Conservation (phyloP, 2,113 vertebrate genomes). For the Rynchops niger region DNA sequence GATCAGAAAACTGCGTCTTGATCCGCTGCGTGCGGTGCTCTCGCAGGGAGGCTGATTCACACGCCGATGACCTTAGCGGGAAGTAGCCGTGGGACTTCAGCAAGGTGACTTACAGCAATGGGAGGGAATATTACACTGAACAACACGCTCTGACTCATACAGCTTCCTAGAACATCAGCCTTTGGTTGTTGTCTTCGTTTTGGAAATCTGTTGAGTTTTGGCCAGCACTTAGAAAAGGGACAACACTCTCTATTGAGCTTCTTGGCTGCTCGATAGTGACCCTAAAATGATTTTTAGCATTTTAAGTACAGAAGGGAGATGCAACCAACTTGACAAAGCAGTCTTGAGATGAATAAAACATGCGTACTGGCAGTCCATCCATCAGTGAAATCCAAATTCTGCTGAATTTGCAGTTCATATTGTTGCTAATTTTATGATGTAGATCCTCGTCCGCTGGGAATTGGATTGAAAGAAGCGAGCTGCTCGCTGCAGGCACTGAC, state of each 20-base stretch:
- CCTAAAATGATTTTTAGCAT: not conserved
- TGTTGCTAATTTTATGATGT: not conserved
- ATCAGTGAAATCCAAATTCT: slow-evolving; percentile 14
- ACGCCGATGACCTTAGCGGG: not conserved
- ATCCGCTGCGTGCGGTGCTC: not conserved
- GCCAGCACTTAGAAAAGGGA: not conserved
- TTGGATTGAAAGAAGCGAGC: not conserved
- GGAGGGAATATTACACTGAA: not conserved
- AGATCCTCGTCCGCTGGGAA: not conserved
- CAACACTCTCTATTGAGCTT: not conserved
- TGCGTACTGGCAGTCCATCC: not conserved
- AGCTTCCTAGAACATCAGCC: not conserved
- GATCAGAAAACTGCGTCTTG: not conserved
- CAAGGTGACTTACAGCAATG: not conserved
- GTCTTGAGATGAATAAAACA: slow-evolving; percentile 28
- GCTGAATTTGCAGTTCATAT: not conserved
- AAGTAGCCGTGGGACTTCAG: not conserved
- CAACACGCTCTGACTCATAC: not conserved
- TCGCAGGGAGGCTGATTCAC: not conserved
- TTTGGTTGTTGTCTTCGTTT: not conserved
- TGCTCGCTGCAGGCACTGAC: not conserved
- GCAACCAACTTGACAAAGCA: not conserved
- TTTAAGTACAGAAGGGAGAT: not conserved
- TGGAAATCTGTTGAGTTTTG: not conserved
- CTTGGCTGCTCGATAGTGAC: not conserved